Base-by-base conservation (phyloP, 2,888 invertebrate genomes). In the Serripes groenlandicus region DNA sequence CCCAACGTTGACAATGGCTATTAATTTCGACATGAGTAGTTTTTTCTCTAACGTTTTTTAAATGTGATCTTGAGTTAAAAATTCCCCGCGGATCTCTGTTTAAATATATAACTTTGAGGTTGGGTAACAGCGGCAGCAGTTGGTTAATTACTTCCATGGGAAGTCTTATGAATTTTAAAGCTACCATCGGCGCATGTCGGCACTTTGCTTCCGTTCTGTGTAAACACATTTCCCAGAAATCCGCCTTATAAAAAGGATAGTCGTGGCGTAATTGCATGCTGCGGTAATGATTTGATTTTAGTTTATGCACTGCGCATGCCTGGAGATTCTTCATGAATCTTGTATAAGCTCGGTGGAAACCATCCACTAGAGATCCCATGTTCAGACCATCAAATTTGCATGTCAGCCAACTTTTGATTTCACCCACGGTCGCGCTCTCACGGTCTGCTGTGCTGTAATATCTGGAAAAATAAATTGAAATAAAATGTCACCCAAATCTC, bases 341-440 rank as follows among this genome's bases (percentile, higher is more conserved):
- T 7, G 81, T 72, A 60, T 80, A 70, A 60, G 60, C 28, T 58
- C 30, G 62, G 70, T 76, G 76, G 32, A 81, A 81, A 23, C 34
- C 28, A 30, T 81, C 81, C 0, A 30, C 72, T n/a, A 81, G 60
- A 11, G 73, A 60, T 23, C 11, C 15, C 23, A 72, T 30, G 49
- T 73, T 81, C 7, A 81, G 21, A 11, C 58, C 30, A 21, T 62
- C 72, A 2, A 81, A 66, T 3, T 77, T n/a, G 26, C 81, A 81
- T n/a, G 76, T 73, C 28, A 77, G 28, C 81, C 81, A 81, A 23
- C 42, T 52, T 35, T 81, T 81, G n/a, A 81, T 68, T 42, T 81
- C 81, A 21, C 73, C 69, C 21, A 77, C 3, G 3, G 42, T 42
- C 28, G 77, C 73, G 15, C 3, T 34, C 30, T n/a, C n/a, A n/a